phyloP scores from a whole-genome alignment of 2,113 vertebrate genomes.

The Promerops cafer region DNA sequence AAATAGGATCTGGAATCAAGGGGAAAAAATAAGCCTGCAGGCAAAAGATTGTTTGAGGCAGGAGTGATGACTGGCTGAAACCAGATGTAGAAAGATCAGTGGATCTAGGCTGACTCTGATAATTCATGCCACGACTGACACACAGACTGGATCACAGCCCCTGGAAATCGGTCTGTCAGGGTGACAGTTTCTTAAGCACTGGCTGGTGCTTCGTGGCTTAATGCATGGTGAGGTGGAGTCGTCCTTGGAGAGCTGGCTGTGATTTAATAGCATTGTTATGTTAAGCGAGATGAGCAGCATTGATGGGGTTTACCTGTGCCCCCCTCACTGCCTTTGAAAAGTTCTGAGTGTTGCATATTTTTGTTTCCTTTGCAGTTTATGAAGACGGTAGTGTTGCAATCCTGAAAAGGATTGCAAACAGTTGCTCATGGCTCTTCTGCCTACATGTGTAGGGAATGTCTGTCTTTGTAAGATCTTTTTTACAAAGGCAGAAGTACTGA shows the following conservation, averaged over 20 bases:
- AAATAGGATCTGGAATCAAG: not conserved
- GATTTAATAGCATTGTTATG: not conserved
- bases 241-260: not conserved
- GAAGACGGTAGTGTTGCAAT: not conserved
- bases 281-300: not conserved
- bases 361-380: not conserved
- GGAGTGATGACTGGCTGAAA: not conserved
- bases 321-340: not conserved
- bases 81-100: not conserved
- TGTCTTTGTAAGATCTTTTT: not conserved
- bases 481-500: not conserved
- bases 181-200: not conserved
- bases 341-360: rapidly evolving
- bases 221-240: rapidly evolving
- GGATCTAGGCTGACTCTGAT: not conserved
- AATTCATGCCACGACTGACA: not conserved
- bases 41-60: not conserved
- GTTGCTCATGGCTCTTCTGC: not conserved
- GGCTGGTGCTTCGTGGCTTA: not conserved
- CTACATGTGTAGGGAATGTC: rapidly evolving
- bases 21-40: not conserved
- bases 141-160: not conserved
- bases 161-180: not conserved
- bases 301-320: not conserved
- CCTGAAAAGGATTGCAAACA: not conserved